Evolutionary conservation across 2,113 vertebrate species (phyloP).

Genomic region (Madoqua kirkii): DNA sequence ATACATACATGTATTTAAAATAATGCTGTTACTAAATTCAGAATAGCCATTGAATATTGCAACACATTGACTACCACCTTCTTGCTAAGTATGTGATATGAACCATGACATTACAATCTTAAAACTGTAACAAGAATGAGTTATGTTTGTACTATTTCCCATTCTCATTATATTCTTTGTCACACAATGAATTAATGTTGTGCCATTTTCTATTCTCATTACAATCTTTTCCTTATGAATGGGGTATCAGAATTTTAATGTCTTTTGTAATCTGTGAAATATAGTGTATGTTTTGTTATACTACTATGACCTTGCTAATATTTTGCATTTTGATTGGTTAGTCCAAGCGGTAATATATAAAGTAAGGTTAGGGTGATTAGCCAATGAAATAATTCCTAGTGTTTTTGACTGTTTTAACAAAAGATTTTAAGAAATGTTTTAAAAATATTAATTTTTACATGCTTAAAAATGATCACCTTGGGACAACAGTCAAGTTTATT

Average conservation of each 20-base stretch:
- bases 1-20: conserved; percentile 67
- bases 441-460: conserved; percentile 58
- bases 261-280: conserved; percentile 85
- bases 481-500: conserved; percentile 29
- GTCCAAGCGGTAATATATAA: conserved; percentile 63
- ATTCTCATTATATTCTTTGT: conserved; percentile 90
- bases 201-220: conserved; percentile 86
- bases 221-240: conserved; percentile 88
- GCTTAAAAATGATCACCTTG: conserved; percentile 56
- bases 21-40: conserved; percentile 74
- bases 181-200: conserved; percentile 89
- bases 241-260: conserved; percentile 87
- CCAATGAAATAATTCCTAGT: conserved; percentile 70
- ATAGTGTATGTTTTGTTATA: conserved; percentile 81
- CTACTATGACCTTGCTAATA: conserved; percentile 84
- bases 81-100: conserved; percentile 84
- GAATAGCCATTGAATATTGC: conserved; percentile 74
- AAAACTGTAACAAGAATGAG: conserved; percentile 87
- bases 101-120: conserved; percentile 89
- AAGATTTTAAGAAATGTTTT: conserved; percentile 54
- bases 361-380: conserved; percentile 71
- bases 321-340: conserved; percentile 82
- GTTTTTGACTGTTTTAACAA: conserved; percentile 54
- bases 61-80: conserved; percentile 76
- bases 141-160: conserved; percentile 89